Evolutionary conservation across 1,140 invertebrate species (phyloP).

Genomic region (Drosophila lowei): DNA sequence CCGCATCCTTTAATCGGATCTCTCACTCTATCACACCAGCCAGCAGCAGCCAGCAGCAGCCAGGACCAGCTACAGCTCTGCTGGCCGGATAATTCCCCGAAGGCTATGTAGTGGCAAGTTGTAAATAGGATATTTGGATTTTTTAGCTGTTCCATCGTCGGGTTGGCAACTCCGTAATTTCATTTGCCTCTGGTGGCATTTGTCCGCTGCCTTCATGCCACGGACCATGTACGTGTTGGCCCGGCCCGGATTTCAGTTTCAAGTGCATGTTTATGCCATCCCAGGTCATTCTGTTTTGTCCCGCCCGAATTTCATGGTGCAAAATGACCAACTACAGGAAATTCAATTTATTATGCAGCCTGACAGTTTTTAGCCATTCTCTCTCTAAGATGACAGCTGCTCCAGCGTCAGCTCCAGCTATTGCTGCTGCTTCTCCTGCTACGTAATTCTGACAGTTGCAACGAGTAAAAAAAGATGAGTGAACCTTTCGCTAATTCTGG

Average conservation of each 20-base stretch:
- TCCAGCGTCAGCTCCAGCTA: constrained; percentile 2
- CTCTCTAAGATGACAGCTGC: constrained; percentile 66
- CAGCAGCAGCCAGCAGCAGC: not conserved
- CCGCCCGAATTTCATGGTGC: constrained; percentile 56
- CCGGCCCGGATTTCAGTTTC: constrained; percentile 46
- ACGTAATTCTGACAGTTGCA: constrained; percentile 26
- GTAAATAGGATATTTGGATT: constrained; percentile 80
- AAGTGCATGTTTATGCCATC: constrained; percentile 60
- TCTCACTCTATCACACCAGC: constrained; percentile 11
- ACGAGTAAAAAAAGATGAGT: constrained; percentile 45
- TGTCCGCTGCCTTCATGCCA: constrained; percentile 47
- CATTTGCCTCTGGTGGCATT: constrained; percentile 74
- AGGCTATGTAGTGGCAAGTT: constrained; percentile 53
- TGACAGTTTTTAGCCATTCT: constrained; percentile 70
- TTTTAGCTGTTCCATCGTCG: constrained; percentile 54
- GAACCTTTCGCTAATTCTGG: constrained; percentile 67
- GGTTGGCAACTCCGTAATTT: constrained; percentile 62
- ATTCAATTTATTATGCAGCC: constrained; percentile 81
- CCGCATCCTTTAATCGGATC: constrained; percentile 41
- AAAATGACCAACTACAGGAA: constrained; percentile 76
- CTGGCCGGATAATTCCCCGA: constrained; percentile 21
- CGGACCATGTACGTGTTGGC: constrained; percentile 53
- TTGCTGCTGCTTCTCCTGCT: not conserved
- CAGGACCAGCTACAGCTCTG: constrained; percentile 1
- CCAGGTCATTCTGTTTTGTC: constrained; percentile 23